Evolutionary conservation across 2,113 vertebrate species (phyloP), one percentile per base, ranked within the genome.

Genomic region (Copsychus sechellarum): DNA sequence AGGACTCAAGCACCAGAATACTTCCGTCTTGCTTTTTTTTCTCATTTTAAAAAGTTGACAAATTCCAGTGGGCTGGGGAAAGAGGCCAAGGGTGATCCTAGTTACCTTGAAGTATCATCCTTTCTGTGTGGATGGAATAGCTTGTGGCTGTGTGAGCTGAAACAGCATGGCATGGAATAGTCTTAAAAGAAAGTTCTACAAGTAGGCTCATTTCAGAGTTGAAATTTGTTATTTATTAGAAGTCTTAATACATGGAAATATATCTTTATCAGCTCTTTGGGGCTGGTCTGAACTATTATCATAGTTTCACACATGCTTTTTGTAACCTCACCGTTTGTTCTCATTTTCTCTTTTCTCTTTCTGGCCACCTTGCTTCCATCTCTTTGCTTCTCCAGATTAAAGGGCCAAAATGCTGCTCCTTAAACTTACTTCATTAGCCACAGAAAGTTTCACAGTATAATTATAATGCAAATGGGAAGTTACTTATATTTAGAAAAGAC

Each of bases 391-490:
- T 74, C 53, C 50, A 43, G 83, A 88, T 65, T 66, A 33, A 80
- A 61, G n/a, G 54, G 8, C 18, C 50, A 36, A 72, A 77, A 51
- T 40, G 12, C 43, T 43, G 26, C 33, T 82, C 50, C 58, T 42
- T 71, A 28, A 65, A 70, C 31, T 53, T 17, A 23, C 64, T 77
- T 66, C 20, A 66, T 95, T 92, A 88, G 71, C 84, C 57, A 38
- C 21, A 58, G 64, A 31, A 85, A 73, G 31, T 36, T 78, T 76
- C 74, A 67, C 12, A 60, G 57, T 45, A 14, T 83, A 83, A 94
- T 93, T 96, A 70, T 50, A 69, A 93, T 92, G 79, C 82, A 96
- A 95, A 83, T 88, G 80, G 21, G 29, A 83, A 88, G 34, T 79
- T 2, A 72, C 58, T 88, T 90, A 14, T 71, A 67, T 86, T 87